phyloP scores from a whole-genome alignment of 92 coral and sea anemone genomes.

The Diadumene lineata region DNA sequence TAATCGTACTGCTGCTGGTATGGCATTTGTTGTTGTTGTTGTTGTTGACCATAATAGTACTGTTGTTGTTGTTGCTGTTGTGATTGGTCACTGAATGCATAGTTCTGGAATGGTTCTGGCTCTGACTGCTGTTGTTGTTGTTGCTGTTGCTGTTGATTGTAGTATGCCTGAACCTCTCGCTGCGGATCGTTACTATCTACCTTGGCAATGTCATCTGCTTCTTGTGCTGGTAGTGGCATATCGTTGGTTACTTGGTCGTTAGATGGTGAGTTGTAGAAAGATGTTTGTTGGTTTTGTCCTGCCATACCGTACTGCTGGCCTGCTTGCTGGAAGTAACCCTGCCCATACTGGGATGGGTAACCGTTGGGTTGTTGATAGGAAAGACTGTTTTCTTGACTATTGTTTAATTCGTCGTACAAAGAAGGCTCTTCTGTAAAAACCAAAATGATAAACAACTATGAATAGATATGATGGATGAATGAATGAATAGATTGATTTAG shows the following conservation, averaged over 20 bases:
- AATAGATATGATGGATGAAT: no score
- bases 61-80: background rate
- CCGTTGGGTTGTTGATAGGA: constrained; percentile 15
- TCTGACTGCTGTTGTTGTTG: background rate
- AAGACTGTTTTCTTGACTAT: constrained; percentile 7
- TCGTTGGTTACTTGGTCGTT: constrained; percentile 2
- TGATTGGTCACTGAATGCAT: background rate
- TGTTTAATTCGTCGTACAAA: constrained; percentile 6
- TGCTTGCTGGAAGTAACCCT: constrained; percentile 10
- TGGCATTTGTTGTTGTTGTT: constrained; percentile 6
- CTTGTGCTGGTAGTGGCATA: background rate
- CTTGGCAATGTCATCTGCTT: background rate
- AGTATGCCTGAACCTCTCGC: background rate
- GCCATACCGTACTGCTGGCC: background rate
- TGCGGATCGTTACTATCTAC: background rate
- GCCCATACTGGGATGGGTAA: constrained; percentile 10
- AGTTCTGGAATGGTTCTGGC: no score
- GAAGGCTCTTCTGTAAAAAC: constrained; percentile 1
- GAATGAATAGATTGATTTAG: background rate
- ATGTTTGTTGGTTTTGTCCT: constrained; percentile 6
- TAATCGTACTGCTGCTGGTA: background rate
- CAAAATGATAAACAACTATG: no score
- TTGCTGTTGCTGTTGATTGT: constrained; percentile 3
- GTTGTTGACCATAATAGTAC: constrained; percentile 4
- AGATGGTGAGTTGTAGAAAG: constrained; percentile 13